Conservation (phyloP, 64 coral and sea anemone species). For the Stylophora pistillata region DNA sequence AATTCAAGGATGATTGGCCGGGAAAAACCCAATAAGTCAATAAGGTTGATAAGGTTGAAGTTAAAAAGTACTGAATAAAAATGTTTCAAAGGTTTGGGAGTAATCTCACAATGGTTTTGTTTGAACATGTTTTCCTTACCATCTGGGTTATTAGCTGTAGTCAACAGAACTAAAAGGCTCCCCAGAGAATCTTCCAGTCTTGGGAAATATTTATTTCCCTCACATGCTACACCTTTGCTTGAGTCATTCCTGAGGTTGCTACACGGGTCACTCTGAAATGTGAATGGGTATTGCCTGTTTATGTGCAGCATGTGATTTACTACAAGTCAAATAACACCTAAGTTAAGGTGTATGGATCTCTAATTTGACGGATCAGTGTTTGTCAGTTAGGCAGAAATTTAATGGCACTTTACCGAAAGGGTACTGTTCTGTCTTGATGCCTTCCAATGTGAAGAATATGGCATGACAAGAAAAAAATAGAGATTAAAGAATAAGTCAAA, state of each 20-base stretch:
- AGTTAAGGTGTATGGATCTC: too few relatives aligned
- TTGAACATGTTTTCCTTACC: slow-evolving; percentile 43
- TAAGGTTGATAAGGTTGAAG: too few relatives aligned
- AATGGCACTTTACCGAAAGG: slow-evolving; percentile 18
- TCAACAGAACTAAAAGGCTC: slow-evolving; percentile 90
- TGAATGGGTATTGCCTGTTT: background rate
- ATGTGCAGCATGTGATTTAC: too few relatives aligned
- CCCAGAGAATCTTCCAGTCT: slow-evolving; percentile 48
- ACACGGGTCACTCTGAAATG: background rate
- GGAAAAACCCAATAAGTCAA: too few relatives aligned
- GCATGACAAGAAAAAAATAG: background rate
- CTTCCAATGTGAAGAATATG: background rate
- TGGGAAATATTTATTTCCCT: slow-evolving; percentile 56
- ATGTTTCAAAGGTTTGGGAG: too few relatives aligned
- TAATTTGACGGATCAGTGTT: too few relatives aligned
- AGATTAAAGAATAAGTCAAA: background rate
- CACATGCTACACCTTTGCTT: slow-evolving; percentile 64
- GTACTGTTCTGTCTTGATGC: slow-evolving; percentile 23
- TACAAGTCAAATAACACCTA: too few relatives aligned
- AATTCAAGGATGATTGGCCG: too few relatives aligned
- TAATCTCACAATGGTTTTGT: too few relatives aligned
- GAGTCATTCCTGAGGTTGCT: background rate
- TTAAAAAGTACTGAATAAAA: too few relatives aligned
- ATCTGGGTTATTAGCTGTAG: slow-evolving; percentile 98
- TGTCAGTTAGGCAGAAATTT: background rate